phyloP scores from a whole-genome alignment of 2,888 invertebrate species.

The Sthenelais limicola region DNA sequence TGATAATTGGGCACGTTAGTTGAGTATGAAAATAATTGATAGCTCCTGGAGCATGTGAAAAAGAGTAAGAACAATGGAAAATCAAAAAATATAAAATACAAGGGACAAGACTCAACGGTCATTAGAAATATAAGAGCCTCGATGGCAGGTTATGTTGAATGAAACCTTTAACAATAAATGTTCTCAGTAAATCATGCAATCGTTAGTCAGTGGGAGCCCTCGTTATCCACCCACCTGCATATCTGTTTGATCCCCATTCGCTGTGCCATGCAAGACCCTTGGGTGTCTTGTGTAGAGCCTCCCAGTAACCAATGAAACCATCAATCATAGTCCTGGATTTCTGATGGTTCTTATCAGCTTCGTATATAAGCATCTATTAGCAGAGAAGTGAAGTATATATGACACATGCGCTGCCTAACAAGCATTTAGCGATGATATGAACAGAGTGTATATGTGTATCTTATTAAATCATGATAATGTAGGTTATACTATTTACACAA shows the following conservation, averaged over 20 bases:
- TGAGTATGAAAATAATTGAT: too few species aligned
- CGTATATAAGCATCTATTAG: neutral
- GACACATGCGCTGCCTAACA: neutral
- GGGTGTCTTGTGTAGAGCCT: slow-evolving; percentile 55
- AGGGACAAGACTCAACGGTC: neutral
- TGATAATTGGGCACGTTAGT: too few species aligned
- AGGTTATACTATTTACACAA: too few species aligned
- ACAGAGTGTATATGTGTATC: too few species aligned
- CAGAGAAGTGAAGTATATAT: neutral
- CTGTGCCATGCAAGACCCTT: slow-evolving; percentile 57
- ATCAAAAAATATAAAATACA: neutral
- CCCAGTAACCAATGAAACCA: slow-evolving; percentile 2
- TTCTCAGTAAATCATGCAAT: neutral
- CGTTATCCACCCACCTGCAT: slow-evolving; percentile 35
- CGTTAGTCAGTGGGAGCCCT: too few species aligned
- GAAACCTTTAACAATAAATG: neutral
- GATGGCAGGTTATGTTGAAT: neutral
- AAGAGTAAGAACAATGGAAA: too few species aligned
- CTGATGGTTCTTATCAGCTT: neutral
- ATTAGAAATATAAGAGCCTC: neutral
- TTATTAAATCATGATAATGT: too few species aligned
- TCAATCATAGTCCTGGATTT: neutral
- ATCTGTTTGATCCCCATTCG: slow-evolving; percentile 62
- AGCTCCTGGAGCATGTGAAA: too few species aligned
- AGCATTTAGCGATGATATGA: neutral